phyloP scores from a whole-genome alignment of 2,797 vertebrate species.

The Pipistrellus nathusii region DNA sequence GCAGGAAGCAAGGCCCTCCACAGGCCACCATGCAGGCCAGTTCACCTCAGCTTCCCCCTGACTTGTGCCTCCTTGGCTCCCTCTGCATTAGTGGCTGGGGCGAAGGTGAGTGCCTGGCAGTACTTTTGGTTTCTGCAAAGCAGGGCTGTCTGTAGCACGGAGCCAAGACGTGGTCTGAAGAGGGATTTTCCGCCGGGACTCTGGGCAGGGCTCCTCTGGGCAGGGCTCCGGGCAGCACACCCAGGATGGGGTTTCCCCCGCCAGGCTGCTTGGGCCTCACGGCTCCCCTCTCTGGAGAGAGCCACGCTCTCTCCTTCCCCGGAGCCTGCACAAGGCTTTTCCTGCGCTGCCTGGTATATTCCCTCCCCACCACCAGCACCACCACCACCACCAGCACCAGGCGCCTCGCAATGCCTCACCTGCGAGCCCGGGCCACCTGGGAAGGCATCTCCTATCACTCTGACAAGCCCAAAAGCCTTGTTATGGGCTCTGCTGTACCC shows the following conservation, averaged over 20 bases:
- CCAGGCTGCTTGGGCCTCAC: rapidly evolving
- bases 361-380: neutral
- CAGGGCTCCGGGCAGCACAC: neutral
- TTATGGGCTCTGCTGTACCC: rapidly evolving
- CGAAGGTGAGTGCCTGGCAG: neutral
- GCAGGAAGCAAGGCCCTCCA: neutral
- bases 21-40: neutral
- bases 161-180: neutral
- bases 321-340: neutral
- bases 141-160: neutral
- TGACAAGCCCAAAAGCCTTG: neutral
- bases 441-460: neutral
- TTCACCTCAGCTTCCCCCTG: neutral
- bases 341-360: neutral
- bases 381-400: neutral
- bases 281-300: neutral
- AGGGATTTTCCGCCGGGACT: neutral
- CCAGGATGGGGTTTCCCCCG: neutral
- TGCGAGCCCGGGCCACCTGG: neutral
- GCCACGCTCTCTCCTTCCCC: neutral
- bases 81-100: neutral
- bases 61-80: neutral
- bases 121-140: neutral
- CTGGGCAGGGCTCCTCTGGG: neutral
- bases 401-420: too few species aligned